Base-by-base conservation (phyloP, 2,888 invertebrate genomes). In the Scaptomyza reducta region DNA sequence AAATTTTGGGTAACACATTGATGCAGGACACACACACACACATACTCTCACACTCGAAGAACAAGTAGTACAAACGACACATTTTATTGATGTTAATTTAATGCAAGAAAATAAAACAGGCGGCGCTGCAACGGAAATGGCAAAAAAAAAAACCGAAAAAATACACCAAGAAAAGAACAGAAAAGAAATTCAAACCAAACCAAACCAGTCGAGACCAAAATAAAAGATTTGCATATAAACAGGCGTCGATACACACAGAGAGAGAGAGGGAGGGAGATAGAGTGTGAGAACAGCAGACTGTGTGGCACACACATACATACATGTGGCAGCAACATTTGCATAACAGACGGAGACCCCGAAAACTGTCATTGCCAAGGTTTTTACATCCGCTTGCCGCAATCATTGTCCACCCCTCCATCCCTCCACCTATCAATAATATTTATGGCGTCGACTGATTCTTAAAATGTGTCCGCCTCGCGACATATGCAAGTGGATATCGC, bases 61-160 rank as follows among this genome's bases (percentile, higher is more conserved):
- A 74, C n/a, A 7, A 40, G 16, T 40, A 40, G 16, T 63, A 69
- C 69, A 63, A 79, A 59, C 72, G 70, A 79, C 72, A 89, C 76
- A 81, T 87, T 89, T 89, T 89, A 89, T 88, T 88, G 83, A 86
- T 87, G 90, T 88, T 87, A 89, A 88, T 89, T 89, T 88, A 89
- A 89, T 89, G 89, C 88, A 79, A 83, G 65, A 73, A 71, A 76
- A 79, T 80, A 78, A 83, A 75, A 80, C 75, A 68, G 72, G 66
- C 83, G 77, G 31, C 79, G 67, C 66, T 80, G 87, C 78, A 85
- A 61, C 87, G 82, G 85, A 81, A 78, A 84, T 74, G 40, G 16
- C 16, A 40, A 72, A 9, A 38, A 40, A 40, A 72, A 9, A 38
- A 14, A n/a, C 3, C n/a, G 4, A 38, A 38, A 38, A 38, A 7